phyloP scores from a whole-genome alignment of 37 sponge, comb jelly and placozoan genomes.

The Cliona cf. orientalis region DNA sequence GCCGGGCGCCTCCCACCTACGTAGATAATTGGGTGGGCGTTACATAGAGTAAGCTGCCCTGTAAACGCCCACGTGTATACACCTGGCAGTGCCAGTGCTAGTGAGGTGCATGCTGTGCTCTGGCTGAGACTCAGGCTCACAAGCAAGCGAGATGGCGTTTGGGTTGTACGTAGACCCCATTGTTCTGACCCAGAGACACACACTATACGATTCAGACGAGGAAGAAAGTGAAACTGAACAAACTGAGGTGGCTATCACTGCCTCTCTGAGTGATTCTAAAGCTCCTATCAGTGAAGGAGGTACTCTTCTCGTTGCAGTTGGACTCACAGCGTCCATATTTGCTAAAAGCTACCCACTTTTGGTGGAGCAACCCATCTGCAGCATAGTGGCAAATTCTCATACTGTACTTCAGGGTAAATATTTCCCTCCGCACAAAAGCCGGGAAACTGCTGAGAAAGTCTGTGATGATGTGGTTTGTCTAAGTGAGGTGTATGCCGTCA shows the following conservation, averaged over 20 bases:
- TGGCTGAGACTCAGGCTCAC: neutral
- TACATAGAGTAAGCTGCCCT: neutral
- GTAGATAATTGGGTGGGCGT: neutral
- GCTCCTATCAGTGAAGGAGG: neutral
- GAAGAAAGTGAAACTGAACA: conserved; percentile 28
- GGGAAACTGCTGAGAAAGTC: neutral
- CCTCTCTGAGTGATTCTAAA: neutral
- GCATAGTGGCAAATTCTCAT: neutral
- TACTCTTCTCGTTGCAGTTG: conserved; percentile 32
- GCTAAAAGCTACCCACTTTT: conserved; percentile 30
- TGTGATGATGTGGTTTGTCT: neutral
- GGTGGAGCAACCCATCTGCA: neutral
- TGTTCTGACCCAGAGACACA: conserved; percentile 48
- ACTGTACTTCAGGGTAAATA: conserved; percentile 17
- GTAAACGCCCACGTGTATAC: neutral
- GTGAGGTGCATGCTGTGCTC: neutral
- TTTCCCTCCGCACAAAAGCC: conserved; percentile 13
- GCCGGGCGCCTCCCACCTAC: neutral
- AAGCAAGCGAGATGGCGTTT: conserved; percentile 8
- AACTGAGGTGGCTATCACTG: neutral
- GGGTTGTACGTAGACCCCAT: conserved; percentile 45
- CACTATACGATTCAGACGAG: conserved; percentile 53
- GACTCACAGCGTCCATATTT: conserved; percentile 45
- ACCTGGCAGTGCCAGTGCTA: neutral
- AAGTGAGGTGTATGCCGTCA: conserved; percentile 9